These are phyloP conservation scores for Coranthus polyacanthus DNA, from an alignment of 2,797 vertebrate species.

Conservation along the genomic window DNA sequence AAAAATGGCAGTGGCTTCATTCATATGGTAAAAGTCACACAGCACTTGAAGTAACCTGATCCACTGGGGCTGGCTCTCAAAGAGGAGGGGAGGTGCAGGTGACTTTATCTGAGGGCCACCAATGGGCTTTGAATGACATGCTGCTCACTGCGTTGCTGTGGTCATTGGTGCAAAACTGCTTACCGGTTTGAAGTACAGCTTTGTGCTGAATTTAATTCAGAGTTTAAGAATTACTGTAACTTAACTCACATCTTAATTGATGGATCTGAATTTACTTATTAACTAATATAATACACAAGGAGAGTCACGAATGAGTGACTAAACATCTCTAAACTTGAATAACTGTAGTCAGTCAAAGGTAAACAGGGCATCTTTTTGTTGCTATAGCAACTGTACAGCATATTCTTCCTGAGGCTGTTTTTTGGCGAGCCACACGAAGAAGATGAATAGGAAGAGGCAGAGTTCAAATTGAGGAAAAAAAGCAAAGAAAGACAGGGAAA, in stretches of 20 bases:
- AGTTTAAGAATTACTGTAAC: no score
- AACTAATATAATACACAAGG: constrained; percentile 11
- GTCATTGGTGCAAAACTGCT: constrained; percentile 72
- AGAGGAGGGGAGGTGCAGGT: constrained; percentile 63
- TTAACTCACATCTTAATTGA: constrained; percentile 38
- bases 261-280: constrained; percentile 40
- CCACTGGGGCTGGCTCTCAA: constrained; percentile 60
- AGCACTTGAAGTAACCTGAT: constrained; percentile 74
- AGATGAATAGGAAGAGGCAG: neutral
- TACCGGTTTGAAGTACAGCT: constrained; percentile 59
- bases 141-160: constrained; percentile 67
- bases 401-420: constrained; percentile 39
- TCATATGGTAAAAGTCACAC: constrained; percentile 83
- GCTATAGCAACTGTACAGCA: constrained; percentile 34
- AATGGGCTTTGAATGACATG: constrained; percentile 76
- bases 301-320: constrained; percentile 30
- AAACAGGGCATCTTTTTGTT: constrained; percentile 54
- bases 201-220: constrained; percentile 52
- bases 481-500: neutral
- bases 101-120: constrained; percentile 76
- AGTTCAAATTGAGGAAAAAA: neutral
- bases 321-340: no score
- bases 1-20: constrained; percentile 67
- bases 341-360: constrained; percentile 37
- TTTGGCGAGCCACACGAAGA: constrained; percentile 12